phyloP scores from a whole-genome alignment of 2,888 invertebrate species.

The Nephrotoma appendiculata region DNA sequence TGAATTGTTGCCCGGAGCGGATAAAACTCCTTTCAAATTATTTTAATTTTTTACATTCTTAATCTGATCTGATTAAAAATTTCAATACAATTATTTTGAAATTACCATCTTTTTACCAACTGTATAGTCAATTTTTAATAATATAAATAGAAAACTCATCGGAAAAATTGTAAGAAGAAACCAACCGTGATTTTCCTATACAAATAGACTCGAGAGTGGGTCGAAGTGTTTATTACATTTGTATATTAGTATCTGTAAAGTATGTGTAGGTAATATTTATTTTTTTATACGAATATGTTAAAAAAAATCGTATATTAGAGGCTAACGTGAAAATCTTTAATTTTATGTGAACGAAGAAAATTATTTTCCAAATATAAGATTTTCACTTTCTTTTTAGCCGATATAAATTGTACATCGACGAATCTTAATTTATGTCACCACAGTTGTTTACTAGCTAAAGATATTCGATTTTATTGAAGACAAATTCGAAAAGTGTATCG shows the following conservation, averaged over 20 bases:
- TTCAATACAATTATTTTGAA: neutral
- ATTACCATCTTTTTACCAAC: neutral
- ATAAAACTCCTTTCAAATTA: neutral
- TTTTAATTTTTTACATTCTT: neutral
- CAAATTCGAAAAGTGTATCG: neutral
- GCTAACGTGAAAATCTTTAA: neutral
- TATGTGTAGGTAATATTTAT: neutral
- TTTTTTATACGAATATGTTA: neutral
- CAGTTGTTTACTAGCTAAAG: neutral
- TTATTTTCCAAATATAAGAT: neutral
- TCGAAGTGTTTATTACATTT: neutral
- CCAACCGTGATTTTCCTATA: neutral
- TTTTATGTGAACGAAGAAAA: neutral
- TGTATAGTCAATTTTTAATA: neutral
- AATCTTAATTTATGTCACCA: neutral
- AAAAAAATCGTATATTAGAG: neutral
- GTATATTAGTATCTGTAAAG: neutral
- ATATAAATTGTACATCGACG: neutral
- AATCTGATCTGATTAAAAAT: neutral
- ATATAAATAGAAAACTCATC: neutral
- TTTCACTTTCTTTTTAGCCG: neutral
- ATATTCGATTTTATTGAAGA: neutral
- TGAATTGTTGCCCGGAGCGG: neutral
- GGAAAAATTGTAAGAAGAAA: neutral
- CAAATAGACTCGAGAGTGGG: neutral